These are phyloP conservation scores for Zosterops lateralis DNA, from an alignment of 2,113 vertebrate species.

Conservation along the genomic window DNA sequence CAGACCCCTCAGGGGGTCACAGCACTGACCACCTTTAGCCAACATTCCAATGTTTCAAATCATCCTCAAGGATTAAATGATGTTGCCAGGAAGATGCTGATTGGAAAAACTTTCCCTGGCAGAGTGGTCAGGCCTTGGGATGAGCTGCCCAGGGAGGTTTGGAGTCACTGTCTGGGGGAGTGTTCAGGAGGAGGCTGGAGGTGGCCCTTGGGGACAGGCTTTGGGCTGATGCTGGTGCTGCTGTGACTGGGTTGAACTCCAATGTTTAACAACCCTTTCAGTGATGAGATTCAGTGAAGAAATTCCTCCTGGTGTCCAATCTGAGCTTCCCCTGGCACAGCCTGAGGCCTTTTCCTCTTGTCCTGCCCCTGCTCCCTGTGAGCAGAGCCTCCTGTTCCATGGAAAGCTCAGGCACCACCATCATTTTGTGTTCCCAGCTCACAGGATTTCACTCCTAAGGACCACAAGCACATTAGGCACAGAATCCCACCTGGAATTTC, in stretches of 20 bases:
- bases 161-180: neutral
- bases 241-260: neutral
- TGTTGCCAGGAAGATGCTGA: neutral
- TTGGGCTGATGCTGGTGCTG: neutral
- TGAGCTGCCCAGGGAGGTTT: neutral
- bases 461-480: neutral
- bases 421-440: neutral
- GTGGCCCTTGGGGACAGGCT: neutral
- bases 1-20: neutral
- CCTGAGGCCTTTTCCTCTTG: neutral
- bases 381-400: neutral
- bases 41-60: neutral
- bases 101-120: fast-evolving
- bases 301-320: neutral
- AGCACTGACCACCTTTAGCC: neutral
- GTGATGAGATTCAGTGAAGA: too few species aligned
- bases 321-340: neutral
- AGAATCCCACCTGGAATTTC: neutral
- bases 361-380: neutral
- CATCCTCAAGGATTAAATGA: neutral
- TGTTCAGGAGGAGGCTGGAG: neutral
- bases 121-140: neutral
- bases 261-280: fast-evolving
- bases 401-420: neutral
- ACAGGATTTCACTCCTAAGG: neutral